phyloP scores from a whole-genome alignment of 2,888 invertebrate species.

The Parascotia fuliginaria region DNA sequence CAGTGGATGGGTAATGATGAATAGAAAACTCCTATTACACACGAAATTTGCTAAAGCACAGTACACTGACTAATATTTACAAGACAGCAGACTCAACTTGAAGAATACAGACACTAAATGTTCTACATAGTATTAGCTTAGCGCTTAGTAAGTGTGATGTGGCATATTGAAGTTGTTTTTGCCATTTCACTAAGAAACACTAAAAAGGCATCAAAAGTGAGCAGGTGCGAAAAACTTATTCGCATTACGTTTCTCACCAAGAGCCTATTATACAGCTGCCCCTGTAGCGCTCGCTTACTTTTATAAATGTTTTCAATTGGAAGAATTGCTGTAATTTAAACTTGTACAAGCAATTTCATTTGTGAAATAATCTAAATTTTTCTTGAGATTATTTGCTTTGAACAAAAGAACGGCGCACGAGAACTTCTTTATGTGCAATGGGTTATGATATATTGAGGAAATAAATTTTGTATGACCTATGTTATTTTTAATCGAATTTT shows the following conservation, averaged over 20 bases:
- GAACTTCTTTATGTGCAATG: not conserved
- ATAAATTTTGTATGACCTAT: constrained; percentile 16
- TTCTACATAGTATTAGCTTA: constrained; percentile 1
- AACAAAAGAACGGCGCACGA: constrained; percentile 15
- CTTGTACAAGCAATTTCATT: constrained; percentile 57
- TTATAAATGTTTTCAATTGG: constrained; percentile 64
- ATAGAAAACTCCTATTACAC: too few species aligned
- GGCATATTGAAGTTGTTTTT: constrained; percentile 9
- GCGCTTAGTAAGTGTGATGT: not conserved
- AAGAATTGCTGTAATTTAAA: constrained; percentile 64
- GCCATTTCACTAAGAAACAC: constrained; percentile 37
- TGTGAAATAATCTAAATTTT: constrained; percentile 41
- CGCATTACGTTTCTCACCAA: constrained; percentile 58
- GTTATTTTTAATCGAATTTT: too few species aligned
- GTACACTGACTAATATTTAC: too few species aligned
- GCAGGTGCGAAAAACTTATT: constrained; percentile 69
- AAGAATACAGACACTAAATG: not conserved
- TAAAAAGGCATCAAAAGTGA: constrained; percentile 54
- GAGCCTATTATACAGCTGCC: constrained; percentile 62
- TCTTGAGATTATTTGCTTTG: constrained; percentile 19
- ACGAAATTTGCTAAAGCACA: too few species aligned
- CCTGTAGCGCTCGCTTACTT: constrained; percentile 51
- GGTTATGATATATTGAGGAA: constrained; percentile 13
- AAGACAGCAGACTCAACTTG: too few species aligned
- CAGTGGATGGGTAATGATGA: too few species aligned